Percentiles rank a stretch among this genome's conserved stretches.
phyloP scores from a whole-genome alignment of 2,113 vertebrate species.

The Mormyrus lacerda region DNA sequence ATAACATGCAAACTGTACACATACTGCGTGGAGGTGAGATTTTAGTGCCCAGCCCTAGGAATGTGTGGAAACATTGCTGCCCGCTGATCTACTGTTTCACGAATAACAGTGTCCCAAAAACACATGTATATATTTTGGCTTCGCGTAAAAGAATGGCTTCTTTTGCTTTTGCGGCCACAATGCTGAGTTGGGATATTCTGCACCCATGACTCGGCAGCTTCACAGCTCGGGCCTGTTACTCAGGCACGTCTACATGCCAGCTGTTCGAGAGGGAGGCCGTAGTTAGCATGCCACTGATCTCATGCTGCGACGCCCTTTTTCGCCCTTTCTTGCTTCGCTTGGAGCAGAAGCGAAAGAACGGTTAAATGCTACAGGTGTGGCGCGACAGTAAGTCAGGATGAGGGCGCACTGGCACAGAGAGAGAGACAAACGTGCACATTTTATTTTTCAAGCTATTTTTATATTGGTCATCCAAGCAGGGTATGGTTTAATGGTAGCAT shows the following conservation, averaged over 20 bases:
- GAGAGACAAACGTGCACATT: not conserved
- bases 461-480: not conserved
- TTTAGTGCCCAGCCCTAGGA: not conserved
- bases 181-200: not conserved
- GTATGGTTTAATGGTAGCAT: not conserved
- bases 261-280: constrained; percentile 24
- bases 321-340: not conserved
- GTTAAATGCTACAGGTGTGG: not conserved
- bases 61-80: not conserved
- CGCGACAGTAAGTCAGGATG: too few species aligned
- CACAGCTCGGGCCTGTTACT: constrained; percentile 28
- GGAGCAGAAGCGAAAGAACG: not conserved
- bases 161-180: not conserved
- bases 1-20: not conserved
- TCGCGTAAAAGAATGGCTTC: not conserved
- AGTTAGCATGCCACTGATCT: constrained; percentile 31
- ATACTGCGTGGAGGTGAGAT: not conserved
- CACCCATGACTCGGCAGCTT: constrained; percentile 26
- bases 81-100: not conserved
- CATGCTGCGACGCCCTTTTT: too few species aligned
- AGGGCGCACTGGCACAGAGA: not conserved
- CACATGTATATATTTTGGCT: not conserved
- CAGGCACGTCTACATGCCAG: constrained; percentile 28
- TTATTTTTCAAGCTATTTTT: constrained; percentile 1
- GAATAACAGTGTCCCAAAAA: not conserved